Percentiles rank a stretch among this genome's conserved stretches.
Conservation (phyloP, 2,888 invertebrate species). For the Panopea generosa region DNA sequence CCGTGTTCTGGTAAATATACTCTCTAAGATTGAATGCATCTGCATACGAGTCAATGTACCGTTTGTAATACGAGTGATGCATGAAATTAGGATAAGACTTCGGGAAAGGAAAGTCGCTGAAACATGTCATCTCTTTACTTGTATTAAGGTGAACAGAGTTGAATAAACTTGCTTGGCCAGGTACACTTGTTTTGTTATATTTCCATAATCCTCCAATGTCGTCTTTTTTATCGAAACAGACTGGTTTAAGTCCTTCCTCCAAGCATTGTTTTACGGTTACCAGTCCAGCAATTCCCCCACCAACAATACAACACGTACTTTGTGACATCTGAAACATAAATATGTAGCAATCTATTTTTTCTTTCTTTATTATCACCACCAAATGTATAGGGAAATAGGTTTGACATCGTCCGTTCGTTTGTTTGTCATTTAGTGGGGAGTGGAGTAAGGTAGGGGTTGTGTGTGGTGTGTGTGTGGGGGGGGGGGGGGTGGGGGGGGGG, state of each 20-base stretch:
- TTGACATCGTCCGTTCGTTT: too few species aligned
- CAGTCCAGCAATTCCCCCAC: background rate
- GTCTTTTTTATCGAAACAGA: background rate
- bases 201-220: background rate
- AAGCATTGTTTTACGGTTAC: background rate
- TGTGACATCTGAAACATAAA: too few species aligned
- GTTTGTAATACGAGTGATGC: background rate
- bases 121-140: background rate
- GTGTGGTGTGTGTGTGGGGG: too few species aligned
- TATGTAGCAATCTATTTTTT: too few species aligned
- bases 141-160: background rate
- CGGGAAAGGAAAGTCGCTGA: slow-evolving; percentile 1
- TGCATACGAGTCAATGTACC: background rate
- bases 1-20: background rate
- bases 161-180: background rate
- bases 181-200: background rate
- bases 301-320: background rate
- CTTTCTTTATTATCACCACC: too few species aligned
- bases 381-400: too few species aligned
- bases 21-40: background rate
- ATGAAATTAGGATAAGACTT: background rate
- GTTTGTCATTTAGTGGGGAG: too few species aligned
- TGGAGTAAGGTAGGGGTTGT: too few species aligned
- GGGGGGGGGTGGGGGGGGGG: too few species aligned
- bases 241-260: background rate